Evolutionary conservation across 2,113 vertebrate genomes (phyloP).

Genomic region (Engraulis encrasicolus): DNA sequence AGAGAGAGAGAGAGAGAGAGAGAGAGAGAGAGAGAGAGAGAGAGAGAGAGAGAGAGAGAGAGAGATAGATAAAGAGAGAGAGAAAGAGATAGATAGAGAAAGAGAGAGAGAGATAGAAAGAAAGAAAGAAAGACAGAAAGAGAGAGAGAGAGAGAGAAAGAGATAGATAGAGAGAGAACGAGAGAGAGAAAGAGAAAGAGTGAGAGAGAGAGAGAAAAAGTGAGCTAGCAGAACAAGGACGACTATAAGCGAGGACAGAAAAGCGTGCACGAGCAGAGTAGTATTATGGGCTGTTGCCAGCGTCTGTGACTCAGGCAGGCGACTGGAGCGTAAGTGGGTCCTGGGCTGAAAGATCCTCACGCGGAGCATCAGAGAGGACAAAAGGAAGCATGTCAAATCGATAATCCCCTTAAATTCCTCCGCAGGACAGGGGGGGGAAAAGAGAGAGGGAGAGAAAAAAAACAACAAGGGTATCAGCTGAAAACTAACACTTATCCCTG

Average conservation of each 20-base stretch:
- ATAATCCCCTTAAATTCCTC: constrained; percentile 69
- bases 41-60: constrained; percentile 34
- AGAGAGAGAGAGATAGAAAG: constrained; percentile 32
- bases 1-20: constrained; percentile 24
- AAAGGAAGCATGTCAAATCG: constrained; percentile 63
- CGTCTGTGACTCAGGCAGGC: neutral
- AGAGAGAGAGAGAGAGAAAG: constrained; percentile 15
- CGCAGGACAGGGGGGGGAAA: constrained; percentile 47
- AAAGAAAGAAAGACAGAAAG: constrained; percentile 27
- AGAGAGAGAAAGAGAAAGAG: constrained; percentile 32
- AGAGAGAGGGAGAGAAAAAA: too few relatives aligned
- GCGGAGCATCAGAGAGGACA: constrained; percentile 46
- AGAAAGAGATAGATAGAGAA: constrained; percentile 26
- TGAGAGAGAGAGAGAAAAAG: too few relatives aligned
- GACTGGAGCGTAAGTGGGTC: constrained; percentile 1
- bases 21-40: neutral
- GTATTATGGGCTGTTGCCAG: neutral
- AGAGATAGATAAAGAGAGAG: constrained; percentile 33
- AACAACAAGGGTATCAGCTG: constrained; percentile 49
- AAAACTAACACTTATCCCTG: constrained; percentile 58
- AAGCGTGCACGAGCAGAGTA: too few relatives aligned
- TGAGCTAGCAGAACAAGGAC: neutral
- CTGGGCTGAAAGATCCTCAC: neutral
- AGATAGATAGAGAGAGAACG: too few relatives aligned
- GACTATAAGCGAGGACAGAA: neutral